Conservation (phyloP, 2,797 vertebrate species). For the Brotula barbata region DNA sequence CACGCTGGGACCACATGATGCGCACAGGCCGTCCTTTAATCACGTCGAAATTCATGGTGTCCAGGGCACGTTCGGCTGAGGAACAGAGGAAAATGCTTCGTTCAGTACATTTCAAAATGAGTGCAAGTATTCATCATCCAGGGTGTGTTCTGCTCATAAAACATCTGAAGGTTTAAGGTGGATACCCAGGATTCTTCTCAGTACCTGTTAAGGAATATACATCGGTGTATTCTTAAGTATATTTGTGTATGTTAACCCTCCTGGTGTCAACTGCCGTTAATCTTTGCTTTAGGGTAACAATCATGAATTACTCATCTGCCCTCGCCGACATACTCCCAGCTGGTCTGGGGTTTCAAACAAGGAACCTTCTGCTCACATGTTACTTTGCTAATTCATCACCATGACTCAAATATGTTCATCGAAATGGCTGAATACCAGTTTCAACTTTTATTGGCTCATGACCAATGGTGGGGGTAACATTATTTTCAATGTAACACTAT, state of each 20-base stretch:
- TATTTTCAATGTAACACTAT: too few relatives aligned
- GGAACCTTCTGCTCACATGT: neutral
- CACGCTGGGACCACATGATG: constrained; percentile 99
- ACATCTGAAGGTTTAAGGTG: neutral
- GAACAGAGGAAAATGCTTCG: neutral
- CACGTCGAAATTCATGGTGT: constrained; percentile 99
- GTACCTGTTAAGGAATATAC: too few relatives aligned
- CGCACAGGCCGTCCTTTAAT: constrained; percentile 97
- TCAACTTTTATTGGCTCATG: too few relatives aligned
- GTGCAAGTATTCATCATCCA: too few relatives aligned
- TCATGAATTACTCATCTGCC: constrained; percentile 5
- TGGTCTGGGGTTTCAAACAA: constrained; percentile 1
- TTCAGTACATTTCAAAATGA: neutral
- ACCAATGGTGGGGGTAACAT: neutral
- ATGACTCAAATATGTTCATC: too few relatives aligned
- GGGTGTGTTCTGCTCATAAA: too few relatives aligned
- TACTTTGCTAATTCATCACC: too few relatives aligned
- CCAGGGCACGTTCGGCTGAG: constrained; percentile 93
- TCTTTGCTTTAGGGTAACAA: neutral
- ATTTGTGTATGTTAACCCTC: constrained; percentile 6
- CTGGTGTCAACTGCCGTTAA: neutral
- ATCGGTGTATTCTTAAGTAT: too few relatives aligned
- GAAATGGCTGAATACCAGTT: too few relatives aligned
- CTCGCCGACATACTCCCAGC: neutral
- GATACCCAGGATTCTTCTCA: constrained; percentile 1